Percentiles rank a stretch among this genome's conserved stretches.
These are phyloP conservation scores for Rhadinocentrus ornatus DNA, from an alignment of 2,797 vertebrate genomes.

Conservation along the genomic window DNA sequence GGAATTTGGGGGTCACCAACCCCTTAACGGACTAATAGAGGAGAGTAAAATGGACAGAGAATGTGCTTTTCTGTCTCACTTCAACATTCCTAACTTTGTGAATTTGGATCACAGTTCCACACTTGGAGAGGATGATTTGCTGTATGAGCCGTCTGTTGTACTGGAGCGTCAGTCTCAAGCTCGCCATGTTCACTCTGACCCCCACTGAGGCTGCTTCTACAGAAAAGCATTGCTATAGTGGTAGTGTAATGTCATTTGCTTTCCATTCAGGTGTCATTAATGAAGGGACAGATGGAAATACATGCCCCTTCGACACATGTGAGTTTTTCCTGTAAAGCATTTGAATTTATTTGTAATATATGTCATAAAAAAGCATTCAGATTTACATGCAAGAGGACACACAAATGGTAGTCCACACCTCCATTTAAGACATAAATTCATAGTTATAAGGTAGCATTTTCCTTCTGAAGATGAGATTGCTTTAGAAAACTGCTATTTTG, in stretches of 20 bases:
- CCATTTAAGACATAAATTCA: background rate
- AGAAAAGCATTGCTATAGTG: background rate
- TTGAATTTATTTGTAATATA: background rate
- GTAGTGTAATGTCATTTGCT: background rate
- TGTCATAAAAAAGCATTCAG: background rate
- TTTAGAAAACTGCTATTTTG: constrained; percentile 7
- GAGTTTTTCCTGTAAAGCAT: background rate
- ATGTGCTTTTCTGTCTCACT: constrained; percentile 81
- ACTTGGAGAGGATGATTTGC: constrained; percentile 87
- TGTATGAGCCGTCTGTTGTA: constrained; percentile 83
- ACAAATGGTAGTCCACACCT: background rate
- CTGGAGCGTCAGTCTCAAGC: constrained; percentile 78
- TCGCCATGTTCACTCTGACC: constrained; percentile 64
- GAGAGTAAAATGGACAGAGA: constrained; percentile 73
- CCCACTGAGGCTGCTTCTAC: constrained; percentile 62
- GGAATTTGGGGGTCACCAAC: constrained; percentile 18
- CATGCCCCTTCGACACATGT: background rate
- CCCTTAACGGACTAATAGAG: constrained; percentile 58
- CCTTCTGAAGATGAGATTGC: constrained; percentile 4
- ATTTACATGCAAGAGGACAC: background rate
- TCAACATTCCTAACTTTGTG: constrained; percentile 92
- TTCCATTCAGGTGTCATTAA: constrained; percentile 9
- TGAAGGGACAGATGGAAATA: constrained; percentile 8
- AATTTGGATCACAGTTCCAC: constrained; percentile 87
- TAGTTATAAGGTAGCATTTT: constrained; percentile 22